Evolutionary conservation across 2,113 vertebrate genomes (phyloP), one percentile per base, ranked within the genome.

Genomic region (Perognathus longimembris): DNA sequence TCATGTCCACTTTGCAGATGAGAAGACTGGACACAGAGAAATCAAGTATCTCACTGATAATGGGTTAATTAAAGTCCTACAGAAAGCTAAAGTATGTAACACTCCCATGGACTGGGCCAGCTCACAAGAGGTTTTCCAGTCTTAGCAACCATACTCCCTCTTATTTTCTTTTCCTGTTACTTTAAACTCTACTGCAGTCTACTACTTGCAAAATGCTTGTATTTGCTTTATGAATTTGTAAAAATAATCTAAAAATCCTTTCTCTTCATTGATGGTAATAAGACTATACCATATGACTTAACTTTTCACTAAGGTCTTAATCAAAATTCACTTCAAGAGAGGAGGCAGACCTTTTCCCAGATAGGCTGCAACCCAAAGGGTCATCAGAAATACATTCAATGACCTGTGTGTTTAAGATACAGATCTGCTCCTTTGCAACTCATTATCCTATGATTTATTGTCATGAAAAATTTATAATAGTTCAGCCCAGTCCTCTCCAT

Each of bases 11-110:
- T 86, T 92, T 75, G 71, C 8, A 92, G 20, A 74, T 20, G 21
- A n/a, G 18, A 67, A 79, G 66, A 78, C 24, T 70, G 24, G 88
- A 4, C 87, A 32, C 26, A 89, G 22, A 71, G 36, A 95, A 85
- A 90, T 42, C 40, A 42, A 84, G 40, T 75, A 61, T n/a, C 1
- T 61, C 40, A 36, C 34, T 88, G 22, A 6, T 61, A 81, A 92
- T 14, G 36, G 21, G 83, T 26, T 30, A 14, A 87, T 12, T 92
- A 26, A 57, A 26, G 88, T 40, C 82, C 85, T 38, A 26, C 6
- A 78, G 18, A 61, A 84, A 12, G 14, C 28, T 69, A 66, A 57
- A 66, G 6, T 10, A 42, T 64, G 17, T 42, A 30, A 57, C 59
- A 64, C 20, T 42, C 26, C 34, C 61, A 92, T 83, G 10, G 17